Evolutionary conservation across 1,140 invertebrate genomes (phyloP).

Genomic region (Fopius arisanus): DNA sequence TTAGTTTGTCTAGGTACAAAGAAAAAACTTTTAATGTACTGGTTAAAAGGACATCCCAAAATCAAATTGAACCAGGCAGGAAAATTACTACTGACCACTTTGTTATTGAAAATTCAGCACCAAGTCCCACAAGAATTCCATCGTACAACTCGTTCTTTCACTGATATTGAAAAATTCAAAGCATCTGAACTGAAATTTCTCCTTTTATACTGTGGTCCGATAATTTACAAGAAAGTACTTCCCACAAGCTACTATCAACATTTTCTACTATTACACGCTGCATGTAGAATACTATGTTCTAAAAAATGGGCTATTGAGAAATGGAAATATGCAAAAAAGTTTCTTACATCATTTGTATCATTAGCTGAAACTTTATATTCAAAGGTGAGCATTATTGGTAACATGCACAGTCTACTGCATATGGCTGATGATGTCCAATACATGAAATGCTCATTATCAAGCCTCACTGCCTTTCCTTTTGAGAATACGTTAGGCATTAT

Average conservation of each 20-base stretch:
- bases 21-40: slow-evolving; percentile 24
- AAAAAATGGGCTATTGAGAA: no score
- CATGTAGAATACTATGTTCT: background rate
- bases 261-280: background rate
- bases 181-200: slow-evolving; percentile 22
- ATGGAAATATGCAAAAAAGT: no score
- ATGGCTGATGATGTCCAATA: slow-evolving; percentile 6
- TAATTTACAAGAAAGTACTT: slow-evolving; percentile 3
- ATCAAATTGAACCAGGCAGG: no score
- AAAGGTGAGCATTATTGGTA: no score
- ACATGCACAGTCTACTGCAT: background rate
- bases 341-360: no score
- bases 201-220: slow-evolving; percentile 18
- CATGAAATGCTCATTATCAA: slow-evolving; percentile 26
- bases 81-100: background rate
- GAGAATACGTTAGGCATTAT: slow-evolving; percentile 39
- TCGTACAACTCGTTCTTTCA: no score
- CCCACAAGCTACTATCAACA: background rate
- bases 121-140: slow-evolving; percentile 23
- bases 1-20: slow-evolving; percentile 20
- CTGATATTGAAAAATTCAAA: slow-evolving; percentile 11
- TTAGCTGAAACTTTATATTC: no score
- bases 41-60: slow-evolving; percentile 6
- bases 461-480: slow-evolving; percentile 41
- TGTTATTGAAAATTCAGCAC: slow-evolving; percentile 13